These are phyloP conservation scores for Spheniscus humboldti DNA, from an alignment of 2,797 vertebrate species.

Conservation along the genomic window DNA sequence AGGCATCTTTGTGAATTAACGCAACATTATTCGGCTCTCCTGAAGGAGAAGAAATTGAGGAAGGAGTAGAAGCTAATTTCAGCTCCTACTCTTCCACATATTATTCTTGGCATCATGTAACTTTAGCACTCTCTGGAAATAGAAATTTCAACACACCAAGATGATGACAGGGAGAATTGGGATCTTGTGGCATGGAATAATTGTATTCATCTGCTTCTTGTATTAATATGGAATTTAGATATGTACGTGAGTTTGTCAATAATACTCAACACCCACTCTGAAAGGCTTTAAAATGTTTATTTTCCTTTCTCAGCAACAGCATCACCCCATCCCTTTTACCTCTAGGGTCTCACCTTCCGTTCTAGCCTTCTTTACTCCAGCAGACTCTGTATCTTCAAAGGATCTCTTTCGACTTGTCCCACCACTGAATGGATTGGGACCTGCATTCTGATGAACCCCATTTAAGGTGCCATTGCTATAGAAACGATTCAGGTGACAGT, in stretches of 20 bases:
- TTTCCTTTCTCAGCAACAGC: constrained; percentile 8
- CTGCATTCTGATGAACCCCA: constrained; percentile 68
- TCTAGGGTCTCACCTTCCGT: constrained; percentile 73
- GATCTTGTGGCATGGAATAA: not conserved
- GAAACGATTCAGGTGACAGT: constrained; percentile 82
- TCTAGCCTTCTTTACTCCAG: constrained; percentile 84
- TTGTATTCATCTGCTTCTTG: not conserved
- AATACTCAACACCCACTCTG: constrained; percentile 20
- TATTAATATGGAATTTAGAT: not conserved
- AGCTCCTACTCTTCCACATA: not conserved
- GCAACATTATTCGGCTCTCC: not conserved
- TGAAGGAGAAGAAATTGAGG: not conserved
- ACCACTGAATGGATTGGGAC: constrained; percentile 68
- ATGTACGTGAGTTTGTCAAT: not conserved
- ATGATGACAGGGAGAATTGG: not conserved
- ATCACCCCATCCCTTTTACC: constrained; percentile 19
- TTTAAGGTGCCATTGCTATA: constrained; percentile 84
- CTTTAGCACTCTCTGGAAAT: not conserved
- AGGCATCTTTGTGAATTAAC: not conserved
- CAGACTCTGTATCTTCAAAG: constrained; percentile 73
- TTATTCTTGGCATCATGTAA: not conserved
- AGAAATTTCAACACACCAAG: not conserved
- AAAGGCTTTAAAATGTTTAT: constrained; percentile 39
- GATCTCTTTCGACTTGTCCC: constrained; percentile 88
- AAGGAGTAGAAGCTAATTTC: not conserved